Base-by-base conservation (phyloP, 2,888 invertebrate genomes). In the Acronicta psi region DNA sequence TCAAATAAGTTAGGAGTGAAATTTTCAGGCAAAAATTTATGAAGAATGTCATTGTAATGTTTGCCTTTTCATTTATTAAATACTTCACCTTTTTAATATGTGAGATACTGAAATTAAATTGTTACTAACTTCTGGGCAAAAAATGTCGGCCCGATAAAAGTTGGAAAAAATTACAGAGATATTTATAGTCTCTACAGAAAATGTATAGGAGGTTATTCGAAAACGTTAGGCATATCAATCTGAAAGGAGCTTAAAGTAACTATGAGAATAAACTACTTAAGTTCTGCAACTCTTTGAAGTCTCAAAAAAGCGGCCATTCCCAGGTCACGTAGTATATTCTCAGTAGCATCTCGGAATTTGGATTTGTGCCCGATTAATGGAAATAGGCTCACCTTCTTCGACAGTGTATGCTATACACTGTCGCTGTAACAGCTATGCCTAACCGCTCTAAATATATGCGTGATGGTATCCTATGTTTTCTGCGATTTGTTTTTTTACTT, bases 21-120 rank as follows among this genome's bases (percentile, higher is more conserved):
- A 42, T 41, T 37, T 58, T 51, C 29, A 20, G 41, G 40, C 1
- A 47, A 56, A 61, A 49, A 58, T 62, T 51, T 20, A 10, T 7
- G 45, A 65, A 47, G 65, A 61, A 75, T 75, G 16, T 45, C 43
- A 47, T 59, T 63, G 46, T 63, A 56, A 60, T 57, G 44, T 46
- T 36, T 29, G 45, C 38, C 20, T 47, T 44, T 56, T 63, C 53
- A 56, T 61, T 68, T 64, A 71, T 61, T 61, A 61, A 59, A 75
- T 73, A 73, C 54, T 70, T 58, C 38, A 53, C 53, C 13, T 51
- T 53, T 53, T n/a, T 72, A 52, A 31, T 55, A 55, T 71, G 46
- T 6, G 47, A n/a, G 40, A 61, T 60, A 66, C 58, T 65, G 42
- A 70, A 70, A 70, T 71, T 63, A 58, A 74, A 70, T 52, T 51